A percentile compares a stretch with the other conserved stretches of the same genome.
phyloP scores from a whole-genome alignment of 2,888 invertebrate species.

The Cryptus viduatorius region DNA sequence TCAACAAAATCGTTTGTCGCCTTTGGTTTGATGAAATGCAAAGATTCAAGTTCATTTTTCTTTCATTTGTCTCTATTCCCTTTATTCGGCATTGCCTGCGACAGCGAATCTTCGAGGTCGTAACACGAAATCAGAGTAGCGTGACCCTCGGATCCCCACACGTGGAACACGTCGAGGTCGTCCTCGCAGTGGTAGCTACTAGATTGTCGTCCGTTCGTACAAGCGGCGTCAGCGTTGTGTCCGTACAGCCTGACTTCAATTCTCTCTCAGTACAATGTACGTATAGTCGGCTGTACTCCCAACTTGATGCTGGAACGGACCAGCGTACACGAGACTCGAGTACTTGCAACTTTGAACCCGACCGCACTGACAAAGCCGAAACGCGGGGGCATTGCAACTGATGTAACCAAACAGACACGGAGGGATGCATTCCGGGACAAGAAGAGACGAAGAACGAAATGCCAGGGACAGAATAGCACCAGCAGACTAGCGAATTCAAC shows the following conservation, averaged over 20 bases:
- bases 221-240: constrained; percentile 9
- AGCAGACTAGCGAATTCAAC: neutral
- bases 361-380: constrained; percentile 34
- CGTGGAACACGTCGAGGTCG: constrained; percentile 15
- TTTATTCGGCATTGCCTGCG: neutral
- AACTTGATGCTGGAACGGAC: constrained; percentile 36
- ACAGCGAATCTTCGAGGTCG: constrained; percentile 1
- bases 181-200: neutral
- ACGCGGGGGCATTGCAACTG: constrained; percentile 20
- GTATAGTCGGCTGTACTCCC: constrained; percentile 25
- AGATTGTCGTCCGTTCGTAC: constrained; percentile 8
- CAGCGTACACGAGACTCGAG: constrained; percentile 4
- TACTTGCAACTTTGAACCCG: constrained; percentile 27
- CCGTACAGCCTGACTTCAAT: neutral
- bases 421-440: neutral
- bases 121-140: constrained; percentile 3
- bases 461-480: constrained; percentile 10
- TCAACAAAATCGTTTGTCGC: neutral
- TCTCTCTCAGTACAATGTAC: constrained; percentile 1
- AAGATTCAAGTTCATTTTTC: neutral
- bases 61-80: neutral
- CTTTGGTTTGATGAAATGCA: neutral
- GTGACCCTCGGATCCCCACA: constrained; percentile 7
- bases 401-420: constrained; percentile 44
- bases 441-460: constrained; percentile 18